Conservation (phyloP, 2,113 vertebrate genomes). For the Pholis gunnellus region DNA sequence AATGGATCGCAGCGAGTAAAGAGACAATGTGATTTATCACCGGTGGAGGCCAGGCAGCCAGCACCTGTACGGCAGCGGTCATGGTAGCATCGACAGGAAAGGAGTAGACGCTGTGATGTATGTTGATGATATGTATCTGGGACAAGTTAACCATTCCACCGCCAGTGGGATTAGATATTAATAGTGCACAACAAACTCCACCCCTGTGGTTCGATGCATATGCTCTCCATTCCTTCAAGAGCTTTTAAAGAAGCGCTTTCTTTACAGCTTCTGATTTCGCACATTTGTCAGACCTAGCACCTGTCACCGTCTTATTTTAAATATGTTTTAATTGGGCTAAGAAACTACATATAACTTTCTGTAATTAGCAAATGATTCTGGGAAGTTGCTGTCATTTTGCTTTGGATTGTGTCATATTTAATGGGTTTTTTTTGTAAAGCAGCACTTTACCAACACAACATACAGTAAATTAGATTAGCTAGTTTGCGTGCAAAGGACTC, state of each 20-base stretch:
- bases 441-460: not conserved
- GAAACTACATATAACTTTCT: not conserved
- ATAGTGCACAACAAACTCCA: conserved; percentile 22
- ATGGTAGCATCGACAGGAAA: not conserved
- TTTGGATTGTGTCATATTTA: not conserved
- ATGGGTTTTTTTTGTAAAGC: not conserved
- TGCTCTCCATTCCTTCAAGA: not conserved
- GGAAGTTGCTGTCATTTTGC: not conserved
- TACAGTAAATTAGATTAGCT: not conserved
- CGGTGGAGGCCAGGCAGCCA: conserved; percentile 1
- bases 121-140: conserved; percentile 72
- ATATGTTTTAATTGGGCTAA: not conserved
- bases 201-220: not conserved
- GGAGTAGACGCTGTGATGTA: conserved; percentile 39
- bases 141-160: conserved; percentile 53
- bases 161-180: conserved; percentile 44
- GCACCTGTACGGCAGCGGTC: conserved; percentile 18
- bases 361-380: not conserved
- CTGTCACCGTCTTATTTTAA: not conserved
- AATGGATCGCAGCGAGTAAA: not conserved
- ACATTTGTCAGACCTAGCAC: not conserved
- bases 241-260: not conserved
- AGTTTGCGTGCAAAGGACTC: conserved; percentile 8
- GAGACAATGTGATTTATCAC: not conserved
- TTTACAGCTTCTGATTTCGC: not conserved